phyloP scores from a whole-genome alignment of 2,113 vertebrate species.

The Pelodiscus sinensis region DNA sequence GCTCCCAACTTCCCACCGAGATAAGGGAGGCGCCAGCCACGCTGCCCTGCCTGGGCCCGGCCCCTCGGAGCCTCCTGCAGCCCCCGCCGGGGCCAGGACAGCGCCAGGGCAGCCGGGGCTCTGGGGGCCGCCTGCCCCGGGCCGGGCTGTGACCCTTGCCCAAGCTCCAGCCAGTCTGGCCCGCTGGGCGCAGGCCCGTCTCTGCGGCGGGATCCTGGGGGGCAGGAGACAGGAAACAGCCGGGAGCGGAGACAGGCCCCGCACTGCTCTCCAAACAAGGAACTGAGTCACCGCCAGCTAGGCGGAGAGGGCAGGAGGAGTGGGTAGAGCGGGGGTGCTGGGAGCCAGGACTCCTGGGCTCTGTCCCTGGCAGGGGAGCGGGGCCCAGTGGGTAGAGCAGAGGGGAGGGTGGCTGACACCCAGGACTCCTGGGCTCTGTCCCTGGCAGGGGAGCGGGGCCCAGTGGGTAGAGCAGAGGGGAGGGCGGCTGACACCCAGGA shows the following conservation, averaged over 20 bases:
- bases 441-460: too few relatives aligned
- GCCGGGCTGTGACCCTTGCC: rapidly evolving
- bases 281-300: not conserved
- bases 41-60: constrained; percentile 54
- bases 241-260: not conserved
- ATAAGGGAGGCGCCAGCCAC: constrained; percentile 42
- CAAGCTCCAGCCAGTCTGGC: not conserved
- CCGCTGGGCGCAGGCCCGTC: not conserved
- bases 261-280: not conserved
- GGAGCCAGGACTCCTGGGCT: not conserved
- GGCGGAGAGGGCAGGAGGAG: not conserved
- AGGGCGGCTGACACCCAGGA: too few relatives aligned
- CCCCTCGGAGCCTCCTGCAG: not conserved
- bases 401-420: too few relatives aligned
- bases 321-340: not conserved
- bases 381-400: not conserved
- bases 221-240: not conserved
- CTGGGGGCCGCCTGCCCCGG: constrained; percentile 24
- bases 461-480: too few relatives aligned
- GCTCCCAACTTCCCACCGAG: constrained; percentile 60
- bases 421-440: not conserved
- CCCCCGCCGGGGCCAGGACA: not conserved
- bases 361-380: too few relatives aligned
- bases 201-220: not conserved
- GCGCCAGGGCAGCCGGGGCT: constrained; percentile 3